Percentiles rank a stretch among this genome's conserved stretches.
phyloP scores from a whole-genome alignment of 2,797 vertebrate genomes.

The Steatocranus sp. region DNA sequence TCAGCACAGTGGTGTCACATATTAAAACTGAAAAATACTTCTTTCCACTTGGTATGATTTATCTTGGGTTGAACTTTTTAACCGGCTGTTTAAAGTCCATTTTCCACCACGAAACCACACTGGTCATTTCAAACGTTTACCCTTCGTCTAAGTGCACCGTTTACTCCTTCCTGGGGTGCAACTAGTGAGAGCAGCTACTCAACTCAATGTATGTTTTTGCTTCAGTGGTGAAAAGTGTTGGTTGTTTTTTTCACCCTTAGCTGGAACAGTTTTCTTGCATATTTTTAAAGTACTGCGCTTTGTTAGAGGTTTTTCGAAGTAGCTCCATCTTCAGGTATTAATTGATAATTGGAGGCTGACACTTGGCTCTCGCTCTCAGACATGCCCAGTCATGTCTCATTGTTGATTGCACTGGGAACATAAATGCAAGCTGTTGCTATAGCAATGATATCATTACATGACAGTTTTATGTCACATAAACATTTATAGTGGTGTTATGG shows the following conservation, averaged over 20 bases:
- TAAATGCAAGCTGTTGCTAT: neutral
- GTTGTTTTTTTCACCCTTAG: neutral
- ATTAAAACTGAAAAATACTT: neutral
- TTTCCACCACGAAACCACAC: neutral
- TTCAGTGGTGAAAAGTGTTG: neutral
- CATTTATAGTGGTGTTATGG: neutral
- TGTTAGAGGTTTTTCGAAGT: neutral
- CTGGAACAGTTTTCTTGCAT: neutral
- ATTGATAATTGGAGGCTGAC: rapidly evolving
- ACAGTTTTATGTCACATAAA: neutral
- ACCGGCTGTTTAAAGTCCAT: neutral
- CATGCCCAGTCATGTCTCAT: neutral
- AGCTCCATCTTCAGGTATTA: neutral
- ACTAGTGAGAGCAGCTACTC: neutral
- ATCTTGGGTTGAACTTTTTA: neutral
- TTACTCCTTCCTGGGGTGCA: neutral
- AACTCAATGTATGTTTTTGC: neutral
- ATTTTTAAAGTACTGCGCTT: neutral
- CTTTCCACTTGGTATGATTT: rapidly evolving
- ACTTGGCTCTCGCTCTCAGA: neutral
- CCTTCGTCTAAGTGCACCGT: neutral
- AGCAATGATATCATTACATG: neutral
- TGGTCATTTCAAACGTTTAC: neutral
- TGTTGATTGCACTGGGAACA: neutral
- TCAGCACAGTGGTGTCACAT: neutral